These are phyloP conservation scores for Burhinus oedicnemus DNA, from an alignment of 2,113 vertebrate genomes.

Conservation along the genomic window DNA sequence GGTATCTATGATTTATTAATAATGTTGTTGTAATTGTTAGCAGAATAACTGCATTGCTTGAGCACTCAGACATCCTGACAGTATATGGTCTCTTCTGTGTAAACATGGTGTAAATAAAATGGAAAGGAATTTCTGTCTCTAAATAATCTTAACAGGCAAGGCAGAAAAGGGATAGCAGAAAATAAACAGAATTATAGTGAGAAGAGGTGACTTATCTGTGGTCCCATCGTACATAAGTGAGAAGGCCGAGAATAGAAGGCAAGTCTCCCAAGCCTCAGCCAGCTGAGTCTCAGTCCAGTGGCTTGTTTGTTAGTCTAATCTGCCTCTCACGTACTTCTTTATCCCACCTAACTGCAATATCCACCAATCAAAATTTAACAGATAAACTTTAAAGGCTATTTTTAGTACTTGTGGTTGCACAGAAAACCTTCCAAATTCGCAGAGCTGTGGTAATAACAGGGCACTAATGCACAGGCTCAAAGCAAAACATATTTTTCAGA, in stretches of 20 bases:
- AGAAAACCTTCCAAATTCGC: background rate
- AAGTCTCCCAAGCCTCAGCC: background rate
- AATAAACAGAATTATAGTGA: background rate
- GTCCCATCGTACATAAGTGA: background rate
- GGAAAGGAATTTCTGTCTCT: background rate
- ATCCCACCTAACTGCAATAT: background rate
- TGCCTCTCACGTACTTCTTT: background rate
- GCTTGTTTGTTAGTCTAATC: background rate
- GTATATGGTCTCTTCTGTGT: background rate
- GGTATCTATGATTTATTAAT: conserved; percentile 23
- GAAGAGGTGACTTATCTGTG: background rate
- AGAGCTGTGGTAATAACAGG: background rate
- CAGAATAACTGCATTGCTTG: background rate
- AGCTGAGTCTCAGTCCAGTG: background rate
- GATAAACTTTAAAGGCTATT: background rate
- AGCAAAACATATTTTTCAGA: background rate
- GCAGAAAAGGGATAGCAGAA: background rate
- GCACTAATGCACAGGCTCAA: background rate
- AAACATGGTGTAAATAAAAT: background rate
- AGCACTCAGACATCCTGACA: background rate
- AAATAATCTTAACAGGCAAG: background rate
- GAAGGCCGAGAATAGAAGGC: background rate
- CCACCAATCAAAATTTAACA: background rate
- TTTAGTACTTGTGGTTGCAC: background rate
- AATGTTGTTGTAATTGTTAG: conserved; percentile 11